A percentile compares a stretch with the other conserved stretches of the same genome.
Conservation (phyloP, 2,888 invertebrate genomes). For the Lasioglossum marginatum region DNA sequence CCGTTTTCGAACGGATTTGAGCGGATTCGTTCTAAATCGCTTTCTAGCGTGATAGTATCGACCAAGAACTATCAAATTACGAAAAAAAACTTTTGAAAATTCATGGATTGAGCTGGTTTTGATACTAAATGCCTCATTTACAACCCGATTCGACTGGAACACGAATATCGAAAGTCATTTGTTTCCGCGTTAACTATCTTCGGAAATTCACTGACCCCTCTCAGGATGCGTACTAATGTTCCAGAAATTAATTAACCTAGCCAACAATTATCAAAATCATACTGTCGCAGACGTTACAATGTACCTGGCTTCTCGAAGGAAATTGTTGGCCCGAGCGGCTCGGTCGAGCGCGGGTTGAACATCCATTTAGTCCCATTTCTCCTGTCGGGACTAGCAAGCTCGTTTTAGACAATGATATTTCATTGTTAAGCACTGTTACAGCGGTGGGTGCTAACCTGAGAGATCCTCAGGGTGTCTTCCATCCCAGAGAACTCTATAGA, state of each 20-base stretch:
- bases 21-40: no score
- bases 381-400: slow-evolving; percentile 23
- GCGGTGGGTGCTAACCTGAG: slow-evolving; percentile 54
- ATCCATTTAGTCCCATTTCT: slow-evolving; percentile 56
- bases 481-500: slow-evolving; percentile 58
- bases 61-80: no score
- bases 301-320: slow-evolving; percentile 20
- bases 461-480: slow-evolving; percentile 64
- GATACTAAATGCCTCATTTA: no score
- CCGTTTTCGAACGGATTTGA: no score
- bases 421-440: slow-evolving; percentile 68
- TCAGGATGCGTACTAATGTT: background rate
- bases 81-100: no score
- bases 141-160: background rate
- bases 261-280: slow-evolving; percentile 45
- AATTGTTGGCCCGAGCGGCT: slow-evolving; percentile 40
- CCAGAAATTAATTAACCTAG: slow-evolving; percentile 37
- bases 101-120: no score
- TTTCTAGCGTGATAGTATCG: no score
- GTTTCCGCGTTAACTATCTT: background rate
- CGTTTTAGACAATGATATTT: slow-evolving; percentile 63
- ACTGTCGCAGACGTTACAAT: slow-evolving; percentile 3
- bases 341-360: slow-evolving; percentile 44
- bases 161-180: background rate
- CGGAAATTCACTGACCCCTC: background rate